phyloP scores from a whole-genome alignment of 2,797 vertebrate genomes.

The Poecilia wingei region DNA sequence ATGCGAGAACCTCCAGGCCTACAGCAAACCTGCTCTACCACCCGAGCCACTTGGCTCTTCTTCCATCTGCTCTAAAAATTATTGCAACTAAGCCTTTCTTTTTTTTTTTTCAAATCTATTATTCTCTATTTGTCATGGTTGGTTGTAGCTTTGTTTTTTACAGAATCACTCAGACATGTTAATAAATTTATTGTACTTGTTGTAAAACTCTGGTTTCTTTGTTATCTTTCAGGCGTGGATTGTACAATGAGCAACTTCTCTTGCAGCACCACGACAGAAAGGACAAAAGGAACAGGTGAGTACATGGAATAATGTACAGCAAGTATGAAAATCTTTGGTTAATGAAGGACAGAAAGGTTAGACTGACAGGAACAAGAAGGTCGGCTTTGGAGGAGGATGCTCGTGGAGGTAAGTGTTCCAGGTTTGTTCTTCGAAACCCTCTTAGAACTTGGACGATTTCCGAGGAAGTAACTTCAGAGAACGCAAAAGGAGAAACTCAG shows the following conservation, averaged over 20 bases:
- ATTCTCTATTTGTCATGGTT: neutral
- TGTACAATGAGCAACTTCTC: neutral
- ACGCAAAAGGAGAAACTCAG: neutral
- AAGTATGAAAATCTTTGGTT: neutral
- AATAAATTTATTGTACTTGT: neutral
- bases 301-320: neutral
- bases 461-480: neutral
- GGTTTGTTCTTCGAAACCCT: neutral
- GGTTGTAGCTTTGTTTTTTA: neutral
- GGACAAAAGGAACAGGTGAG: slow-evolving; percentile 1
- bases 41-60: neutral
- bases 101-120: neutral
- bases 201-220: neutral
- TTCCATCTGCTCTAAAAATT: neutral
- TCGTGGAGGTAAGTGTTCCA: neutral
- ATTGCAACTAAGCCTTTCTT: neutral
- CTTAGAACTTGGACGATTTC: neutral
- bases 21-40: neutral
- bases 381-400: neutral
- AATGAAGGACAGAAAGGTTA: neutral
- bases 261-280: neutral
- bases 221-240: neutral
- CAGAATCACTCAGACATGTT: neutral
- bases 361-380: neutral
- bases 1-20: neutral